Conservation (phyloP, 2,888 invertebrate species). For the Dorcus parallelipipedus region DNA sequence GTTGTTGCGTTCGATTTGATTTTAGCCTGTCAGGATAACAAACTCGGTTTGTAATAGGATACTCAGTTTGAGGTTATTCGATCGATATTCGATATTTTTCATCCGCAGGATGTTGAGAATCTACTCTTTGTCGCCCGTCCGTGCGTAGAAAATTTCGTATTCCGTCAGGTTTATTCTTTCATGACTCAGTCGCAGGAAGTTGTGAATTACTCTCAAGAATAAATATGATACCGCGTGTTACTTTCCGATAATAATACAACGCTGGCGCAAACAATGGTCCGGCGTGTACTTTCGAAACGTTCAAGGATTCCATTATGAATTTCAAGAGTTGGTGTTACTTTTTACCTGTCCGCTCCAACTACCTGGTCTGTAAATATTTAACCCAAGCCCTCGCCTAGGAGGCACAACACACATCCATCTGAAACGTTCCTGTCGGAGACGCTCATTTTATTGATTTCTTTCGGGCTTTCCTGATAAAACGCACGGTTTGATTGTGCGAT, state of each 20-base stretch:
- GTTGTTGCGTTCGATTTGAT: too few relatives aligned
- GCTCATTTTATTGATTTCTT: too few relatives aligned
- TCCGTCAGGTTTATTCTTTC: slow-evolving; percentile 31
- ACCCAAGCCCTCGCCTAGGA: too few relatives aligned
- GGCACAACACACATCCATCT: too few relatives aligned
- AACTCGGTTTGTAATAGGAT: not conserved
- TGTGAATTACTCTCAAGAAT: slow-evolving; percentile 28
- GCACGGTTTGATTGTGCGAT: too few relatives aligned
- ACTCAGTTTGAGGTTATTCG: slow-evolving; percentile 42
- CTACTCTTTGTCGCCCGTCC: slow-evolving; percentile 26
- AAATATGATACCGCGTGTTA: slow-evolving; percentile 7
- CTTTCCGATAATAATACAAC: not conserved
- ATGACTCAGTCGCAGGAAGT: slow-evolving; percentile 37
- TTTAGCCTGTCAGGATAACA: not conserved
- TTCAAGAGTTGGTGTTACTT: too few relatives aligned
- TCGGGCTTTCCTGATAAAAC: too few relatives aligned
- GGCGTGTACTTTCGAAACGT: too few relatives aligned
- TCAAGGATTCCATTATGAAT: too few relatives aligned
- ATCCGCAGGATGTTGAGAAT: slow-evolving; percentile 38
- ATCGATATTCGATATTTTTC: slow-evolving; percentile 38
- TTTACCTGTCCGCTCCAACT: too few relatives aligned
- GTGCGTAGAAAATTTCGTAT: slow-evolving; percentile 30
- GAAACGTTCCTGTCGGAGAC: too few relatives aligned
- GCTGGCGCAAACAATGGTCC: not conserved
- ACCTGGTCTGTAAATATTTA: too few relatives aligned